These are phyloP conservation scores for Pandemis cinnamomeana DNA, from an alignment of 2,888 invertebrate genomes.

Conservation along the genomic window DNA sequence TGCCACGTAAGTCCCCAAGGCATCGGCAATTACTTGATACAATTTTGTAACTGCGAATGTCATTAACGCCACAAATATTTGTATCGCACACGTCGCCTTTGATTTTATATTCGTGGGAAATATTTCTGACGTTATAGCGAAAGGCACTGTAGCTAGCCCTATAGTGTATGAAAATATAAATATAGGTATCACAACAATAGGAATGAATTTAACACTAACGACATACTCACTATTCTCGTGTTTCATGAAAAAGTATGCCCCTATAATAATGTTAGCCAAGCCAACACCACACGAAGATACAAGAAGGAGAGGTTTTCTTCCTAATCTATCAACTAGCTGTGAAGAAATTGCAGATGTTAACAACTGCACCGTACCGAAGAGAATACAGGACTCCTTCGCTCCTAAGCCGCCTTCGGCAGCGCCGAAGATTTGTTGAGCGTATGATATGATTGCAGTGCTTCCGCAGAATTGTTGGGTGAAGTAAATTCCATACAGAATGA, in stretches of 20 bases:
- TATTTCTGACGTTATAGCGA: slow-evolving; percentile 86
- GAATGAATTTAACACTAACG: slow-evolving; percentile 81
- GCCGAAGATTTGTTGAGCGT: slow-evolving; percentile 86
- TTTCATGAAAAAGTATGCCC: slow-evolving; percentile 84
- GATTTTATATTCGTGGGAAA: slow-evolving; percentile 87
- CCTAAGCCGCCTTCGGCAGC: slow-evolving; percentile 78
- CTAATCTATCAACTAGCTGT: slow-evolving; percentile 85
- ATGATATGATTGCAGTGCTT: slow-evolving; percentile 84
- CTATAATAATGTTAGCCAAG: slow-evolving; percentile 80
- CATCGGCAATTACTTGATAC: slow-evolving; percentile 82
- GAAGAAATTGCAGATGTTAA: slow-evolving; percentile 84
- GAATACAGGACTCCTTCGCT: slow-evolving; percentile 79
- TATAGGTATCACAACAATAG: slow-evolving; percentile 83
- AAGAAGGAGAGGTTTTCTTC: slow-evolving; percentile 85
- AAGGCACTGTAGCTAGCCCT: slow-evolving; percentile 86
- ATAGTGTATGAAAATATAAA: slow-evolving; percentile 86
- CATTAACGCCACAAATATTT: slow-evolving; percentile 84
- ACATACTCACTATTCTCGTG: slow-evolving; percentile 73
- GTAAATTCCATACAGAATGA: slow-evolving; percentile 85
- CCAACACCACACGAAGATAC: slow-evolving; percentile 84
- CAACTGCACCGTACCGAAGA: slow-evolving; percentile 82
- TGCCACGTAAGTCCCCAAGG: slow-evolving; percentile 79
- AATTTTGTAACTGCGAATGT: slow-evolving; percentile 85
- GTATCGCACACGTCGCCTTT: slow-evolving; percentile 86
- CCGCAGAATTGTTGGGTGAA: slow-evolving; percentile 86